Conservation (phyloP, 1,140 invertebrate genomes). For the Drosophila carrolli region DNA sequence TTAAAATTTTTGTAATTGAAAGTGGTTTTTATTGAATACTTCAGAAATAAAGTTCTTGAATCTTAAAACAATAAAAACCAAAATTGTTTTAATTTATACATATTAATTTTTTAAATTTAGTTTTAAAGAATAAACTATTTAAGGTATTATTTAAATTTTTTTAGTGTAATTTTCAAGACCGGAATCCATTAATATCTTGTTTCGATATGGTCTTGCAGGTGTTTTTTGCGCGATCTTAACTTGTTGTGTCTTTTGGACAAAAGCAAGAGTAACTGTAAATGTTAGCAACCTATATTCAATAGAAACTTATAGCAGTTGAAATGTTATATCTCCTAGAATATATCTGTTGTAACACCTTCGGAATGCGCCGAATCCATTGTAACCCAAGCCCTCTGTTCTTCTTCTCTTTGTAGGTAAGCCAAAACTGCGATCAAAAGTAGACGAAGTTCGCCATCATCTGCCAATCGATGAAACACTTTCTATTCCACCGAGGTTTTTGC, state of each 20-base stretch:
- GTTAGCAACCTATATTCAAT: conserved; percentile 23
- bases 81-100: too few relatives aligned
- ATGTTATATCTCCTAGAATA: conserved; percentile 11
- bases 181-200: conserved; percentile 10
- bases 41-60: too few relatives aligned
- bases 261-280: conserved; percentile 65
- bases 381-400: conserved; percentile 13
- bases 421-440: conserved; percentile 3
- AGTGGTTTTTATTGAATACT: too few relatives aligned
- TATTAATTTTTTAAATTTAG: too few relatives aligned
- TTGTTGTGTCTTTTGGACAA: conserved; percentile 29
- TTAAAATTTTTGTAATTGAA: too few relatives aligned
- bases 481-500: conserved; percentile 7
- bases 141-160: background rate
- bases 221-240: conserved; percentile 17
- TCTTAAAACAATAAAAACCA: too few relatives aligned
- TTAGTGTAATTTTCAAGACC: conserved; percentile 35
- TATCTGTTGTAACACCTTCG: conserved; percentile 23
- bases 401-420: conserved; percentile 47
- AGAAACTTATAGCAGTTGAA: background rate
- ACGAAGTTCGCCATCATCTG: background rate
- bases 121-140: too few relatives aligned
- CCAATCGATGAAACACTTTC: conserved; percentile 53
- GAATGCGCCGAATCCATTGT: conserved; percentile 18
- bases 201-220: conserved; percentile 5